These are phyloP conservation scores for Tenualosa ilisha DNA, from an alignment of 2,797 vertebrate genomes.

Conservation along the genomic window DNA sequence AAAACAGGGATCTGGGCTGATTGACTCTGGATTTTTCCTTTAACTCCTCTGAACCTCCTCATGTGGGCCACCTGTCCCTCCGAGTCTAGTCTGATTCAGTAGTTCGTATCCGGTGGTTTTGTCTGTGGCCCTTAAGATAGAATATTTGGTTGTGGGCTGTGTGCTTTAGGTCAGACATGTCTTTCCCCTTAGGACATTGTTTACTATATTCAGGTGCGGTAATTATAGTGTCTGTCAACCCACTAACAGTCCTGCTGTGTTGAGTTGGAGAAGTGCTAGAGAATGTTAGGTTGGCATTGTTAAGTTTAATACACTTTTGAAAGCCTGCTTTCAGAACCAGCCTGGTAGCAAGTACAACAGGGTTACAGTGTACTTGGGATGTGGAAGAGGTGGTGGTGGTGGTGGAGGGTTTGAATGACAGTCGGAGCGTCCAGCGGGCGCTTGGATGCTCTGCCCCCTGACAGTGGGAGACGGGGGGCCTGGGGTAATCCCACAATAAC, in stretches of 20 bases:
- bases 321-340: background rate
- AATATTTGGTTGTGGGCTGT: background rate
- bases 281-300: background rate
- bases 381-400: background rate
- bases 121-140: background rate
- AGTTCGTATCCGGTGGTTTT: background rate
- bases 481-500: conserved; percentile 66
- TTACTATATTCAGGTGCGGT: background rate
- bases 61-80: background rate
- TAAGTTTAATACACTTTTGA: background rate
- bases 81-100: background rate
- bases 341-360: background rate
- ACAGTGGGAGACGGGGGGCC: conserved; percentile 64
- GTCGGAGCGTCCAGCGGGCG: conserved; percentile 33
- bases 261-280: background rate
- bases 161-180: background rate
- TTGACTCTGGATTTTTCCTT: no score
- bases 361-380: background rate
- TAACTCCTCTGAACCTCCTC: background rate
- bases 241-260: background rate
- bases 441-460: conserved; percentile 50
- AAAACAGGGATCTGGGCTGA: no score
- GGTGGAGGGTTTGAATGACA: conserved; percentile 54
- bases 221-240: background rate
- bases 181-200: background rate